Conservation (phyloP, 2,113 vertebrate genomes). For the Hyperopisus bebe region DNA sequence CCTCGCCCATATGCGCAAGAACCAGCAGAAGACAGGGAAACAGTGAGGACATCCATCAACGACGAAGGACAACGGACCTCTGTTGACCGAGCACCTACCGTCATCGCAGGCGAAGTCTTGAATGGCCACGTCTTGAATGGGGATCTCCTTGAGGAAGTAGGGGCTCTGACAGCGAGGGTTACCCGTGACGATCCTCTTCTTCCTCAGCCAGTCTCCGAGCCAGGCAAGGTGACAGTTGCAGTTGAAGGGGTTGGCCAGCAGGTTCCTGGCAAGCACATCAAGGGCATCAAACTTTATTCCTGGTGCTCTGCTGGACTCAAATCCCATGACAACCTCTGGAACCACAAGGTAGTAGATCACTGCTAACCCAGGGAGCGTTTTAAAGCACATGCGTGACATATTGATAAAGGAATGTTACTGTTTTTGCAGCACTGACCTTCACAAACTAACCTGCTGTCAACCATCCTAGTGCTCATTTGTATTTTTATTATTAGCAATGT, state of each 20-base stretch:
- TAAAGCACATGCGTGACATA: not conserved
- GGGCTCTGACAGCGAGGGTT: slow-evolving; percentile 95
- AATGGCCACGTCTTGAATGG: slow-evolving; percentile 93
- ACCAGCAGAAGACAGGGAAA: not conserved
- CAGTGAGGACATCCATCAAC: not conserved
- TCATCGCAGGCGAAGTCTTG: slow-evolving; percentile 98
- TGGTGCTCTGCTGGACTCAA: not conserved
- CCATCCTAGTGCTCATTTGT: not conserved
- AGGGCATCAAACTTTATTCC: not conserved
- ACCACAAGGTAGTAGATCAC: not conserved
- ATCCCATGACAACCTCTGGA: not conserved
- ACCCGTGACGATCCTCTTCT: slow-evolving; percentile 91
- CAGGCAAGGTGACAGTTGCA: slow-evolving; percentile 95
- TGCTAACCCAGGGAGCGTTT: not conserved
- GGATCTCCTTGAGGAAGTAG: slow-evolving; percentile 96
- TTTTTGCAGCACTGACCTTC: not conserved
- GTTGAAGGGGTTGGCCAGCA: slow-evolving; percentile 96
- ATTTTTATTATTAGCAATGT: not conserved
- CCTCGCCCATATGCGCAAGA: not conserved
- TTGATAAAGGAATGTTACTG: not conserved
- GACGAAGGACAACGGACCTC: not conserved
- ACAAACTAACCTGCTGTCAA: not conserved
- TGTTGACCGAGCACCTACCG: slow-evolving; percentile 55
- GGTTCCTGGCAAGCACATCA: slow-evolving; percentile 66
- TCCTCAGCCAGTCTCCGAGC: slow-evolving; percentile 93